Evolutionary conservation across 2,113 vertebrate species (phyloP), one percentile per base, ranked within the genome.

Genomic region (Nothoprocta perdicaria): DNA sequence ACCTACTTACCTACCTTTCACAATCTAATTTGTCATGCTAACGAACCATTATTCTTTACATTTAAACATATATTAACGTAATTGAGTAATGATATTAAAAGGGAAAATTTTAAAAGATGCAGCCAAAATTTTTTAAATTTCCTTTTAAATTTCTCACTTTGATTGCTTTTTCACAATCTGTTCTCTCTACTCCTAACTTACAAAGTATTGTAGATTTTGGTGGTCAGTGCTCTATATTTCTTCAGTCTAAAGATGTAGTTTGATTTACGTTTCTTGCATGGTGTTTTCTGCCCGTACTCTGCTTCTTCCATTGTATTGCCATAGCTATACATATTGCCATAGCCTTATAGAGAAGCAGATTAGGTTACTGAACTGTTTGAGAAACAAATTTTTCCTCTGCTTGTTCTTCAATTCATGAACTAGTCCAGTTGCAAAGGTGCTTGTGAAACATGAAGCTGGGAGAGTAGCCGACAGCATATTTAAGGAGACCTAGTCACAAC

Each of bases 21-120:
- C 52, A 71, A 62, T 55, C 17, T 76, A 90, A 86, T 88, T n/a
- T 76, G 22, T 86, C 71, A 79, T 22, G 21, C 9, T 90, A 95
- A 92, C 81, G 90, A 81, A 76, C 45, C 71, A 79, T 94, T 94
- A 81, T 33, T 61, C 66, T 62, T 95, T 40, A 5, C n/a, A 82
- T 95, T 88, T 86, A 92, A 88, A 81, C 82, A 76, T 16, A 53
- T 31, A 84, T 86, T 8, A 66, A 21, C 60, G 38, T 72, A 92
- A 88, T 94, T 63, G 26, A 52, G 7, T 19, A 88, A 22, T 33
- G 13, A 50, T 67, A 74, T 18, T 73, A 95, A 88, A 78, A 27
- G 74, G 9, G 23, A 18, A 41, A 79, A 63, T 75, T 91, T 68
- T 84, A 3, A 73, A 88, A 90, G 43, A 72, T 48, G 5, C 29